Evolutionary conservation across 2,888 invertebrate species (phyloP).

Genomic region (Catocala sponsa): DNA sequence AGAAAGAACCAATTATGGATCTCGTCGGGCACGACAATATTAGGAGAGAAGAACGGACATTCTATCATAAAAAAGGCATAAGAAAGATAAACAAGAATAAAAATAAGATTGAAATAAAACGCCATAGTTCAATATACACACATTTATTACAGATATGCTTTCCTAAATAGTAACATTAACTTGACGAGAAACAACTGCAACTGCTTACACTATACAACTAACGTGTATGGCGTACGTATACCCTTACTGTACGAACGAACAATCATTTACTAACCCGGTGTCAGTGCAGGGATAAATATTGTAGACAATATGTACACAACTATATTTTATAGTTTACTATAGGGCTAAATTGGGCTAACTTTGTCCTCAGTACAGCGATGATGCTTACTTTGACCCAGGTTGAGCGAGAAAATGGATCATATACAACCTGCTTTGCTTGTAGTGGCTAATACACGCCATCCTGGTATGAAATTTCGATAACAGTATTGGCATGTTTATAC

Average conservation of each 20-base stretch:
- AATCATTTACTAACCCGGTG: constrained; percentile 37
- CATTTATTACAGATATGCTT: constrained; percentile 87
- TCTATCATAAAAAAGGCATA: too few species aligned
- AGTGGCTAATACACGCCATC: too few species aligned
- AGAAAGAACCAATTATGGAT: too few species aligned
- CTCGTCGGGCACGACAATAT: too few species aligned
- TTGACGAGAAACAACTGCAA: constrained; percentile 80
- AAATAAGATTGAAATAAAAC: constrained; percentile 43
- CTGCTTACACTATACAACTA: constrained; percentile 73
- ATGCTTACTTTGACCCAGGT: too few species aligned
- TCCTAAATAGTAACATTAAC: constrained; percentile 82
- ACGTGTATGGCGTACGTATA: constrained; percentile 50
- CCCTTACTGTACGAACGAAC: constrained; percentile 51
- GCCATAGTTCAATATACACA: constrained; percentile 77
- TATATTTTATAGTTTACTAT: not conserved
- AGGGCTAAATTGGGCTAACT: too few species aligned
- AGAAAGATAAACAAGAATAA: not conserved
- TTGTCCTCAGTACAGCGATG: too few species aligned
- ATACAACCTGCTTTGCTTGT: too few species aligned
- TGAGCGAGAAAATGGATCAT: too few species aligned
- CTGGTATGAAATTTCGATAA: too few species aligned
- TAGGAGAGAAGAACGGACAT: too few species aligned
- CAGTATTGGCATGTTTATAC: too few species aligned
- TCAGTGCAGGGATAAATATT: constrained; percentile 42
- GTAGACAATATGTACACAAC: constrained; percentile 6